Percentiles rank a stretch among this genome's conserved stretches.
Conservation (phyloP, 2,113 vertebrate species). For the Symphodus melops region DNA sequence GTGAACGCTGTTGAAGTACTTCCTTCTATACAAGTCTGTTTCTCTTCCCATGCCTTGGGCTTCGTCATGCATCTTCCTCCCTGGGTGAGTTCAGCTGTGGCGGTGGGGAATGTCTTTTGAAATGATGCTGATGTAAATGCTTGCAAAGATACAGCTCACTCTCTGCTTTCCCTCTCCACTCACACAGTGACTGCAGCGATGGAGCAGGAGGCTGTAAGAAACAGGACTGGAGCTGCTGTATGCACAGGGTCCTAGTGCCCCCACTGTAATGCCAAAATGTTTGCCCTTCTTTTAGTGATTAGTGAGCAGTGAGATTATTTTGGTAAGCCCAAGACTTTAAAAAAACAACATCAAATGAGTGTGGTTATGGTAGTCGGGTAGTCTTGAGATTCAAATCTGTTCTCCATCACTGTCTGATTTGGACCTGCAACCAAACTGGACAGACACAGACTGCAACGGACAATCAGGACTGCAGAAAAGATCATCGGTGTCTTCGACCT, state of each 20-base stretch:
- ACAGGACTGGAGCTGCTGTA: constrained; percentile 51
- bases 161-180: constrained; percentile 64
- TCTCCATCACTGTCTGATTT: no score
- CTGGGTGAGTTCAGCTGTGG: constrained; percentile 66
- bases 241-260: constrained; percentile 83
- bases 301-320: no score
- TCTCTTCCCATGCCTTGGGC: constrained; percentile 52
- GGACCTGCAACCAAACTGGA: no score
- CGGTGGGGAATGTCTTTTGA: constrained; percentile 52
- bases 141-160: constrained; percentile 69
- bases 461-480: no score
- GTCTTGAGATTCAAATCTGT: no score
- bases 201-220: constrained; percentile 77
- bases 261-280: fast-evolving
- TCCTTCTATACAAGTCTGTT: constrained; percentile 39
- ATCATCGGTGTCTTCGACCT: no score
- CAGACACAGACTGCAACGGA: no score
- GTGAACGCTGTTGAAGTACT: constrained; percentile 58
- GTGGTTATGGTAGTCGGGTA: no score
- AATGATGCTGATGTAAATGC: constrained; percentile 69
- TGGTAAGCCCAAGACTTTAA: no score
- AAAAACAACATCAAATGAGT: no score
- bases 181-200: constrained; percentile 83
- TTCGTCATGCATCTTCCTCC: constrained; percentile 67
- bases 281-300: no score